Conservation (phyloP, 37 sponge, comb jelly and placozoan species). For the Corticium candelabrum region DNA sequence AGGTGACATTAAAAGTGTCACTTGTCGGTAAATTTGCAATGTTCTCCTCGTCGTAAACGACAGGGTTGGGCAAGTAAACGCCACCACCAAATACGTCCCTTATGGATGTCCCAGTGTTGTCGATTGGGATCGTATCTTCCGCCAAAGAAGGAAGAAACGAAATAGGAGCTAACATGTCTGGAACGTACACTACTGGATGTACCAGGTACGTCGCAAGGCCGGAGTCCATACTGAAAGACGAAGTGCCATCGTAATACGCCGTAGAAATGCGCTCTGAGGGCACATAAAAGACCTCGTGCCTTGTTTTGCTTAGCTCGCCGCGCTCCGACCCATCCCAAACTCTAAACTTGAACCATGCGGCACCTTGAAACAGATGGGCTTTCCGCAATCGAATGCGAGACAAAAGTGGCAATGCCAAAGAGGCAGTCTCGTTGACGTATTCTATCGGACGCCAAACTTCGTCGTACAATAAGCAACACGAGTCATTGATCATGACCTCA, state of each 20-base stretch:
- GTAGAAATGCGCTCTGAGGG: constrained; percentile 17
- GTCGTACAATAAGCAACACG: background rate
- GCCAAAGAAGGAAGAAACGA: background rate
- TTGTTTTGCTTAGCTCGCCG: constrained; percentile 36
- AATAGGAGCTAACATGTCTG: background rate
- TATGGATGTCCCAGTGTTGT: background rate
- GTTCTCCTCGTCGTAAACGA: background rate
- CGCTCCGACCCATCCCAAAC: constrained; percentile 74
- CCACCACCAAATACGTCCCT: background rate
- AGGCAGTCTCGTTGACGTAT: constrained; percentile 23
- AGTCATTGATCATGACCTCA: background rate
- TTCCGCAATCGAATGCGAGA: constrained; percentile 54
- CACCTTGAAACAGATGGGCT: constrained; percentile 42
- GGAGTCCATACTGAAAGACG: constrained; percentile 37
- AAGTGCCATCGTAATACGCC: constrained; percentile 21
- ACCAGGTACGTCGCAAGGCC: constrained; percentile 23
- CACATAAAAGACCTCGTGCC: constrained; percentile 10
- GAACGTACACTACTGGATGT: constrained; percentile 16
- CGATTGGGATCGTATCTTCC: background rate
- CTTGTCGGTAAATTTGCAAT: background rate
- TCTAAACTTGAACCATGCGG: constrained; percentile 60
- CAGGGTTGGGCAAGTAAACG: background rate
- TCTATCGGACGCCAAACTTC: background rate
- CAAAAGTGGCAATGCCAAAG: constrained; percentile 52
- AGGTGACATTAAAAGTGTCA: background rate